Evolutionary conservation across 2,888 invertebrate species (phyloP), one percentile per base, ranked within the genome.

Genomic region (Leucania comma): DNA sequence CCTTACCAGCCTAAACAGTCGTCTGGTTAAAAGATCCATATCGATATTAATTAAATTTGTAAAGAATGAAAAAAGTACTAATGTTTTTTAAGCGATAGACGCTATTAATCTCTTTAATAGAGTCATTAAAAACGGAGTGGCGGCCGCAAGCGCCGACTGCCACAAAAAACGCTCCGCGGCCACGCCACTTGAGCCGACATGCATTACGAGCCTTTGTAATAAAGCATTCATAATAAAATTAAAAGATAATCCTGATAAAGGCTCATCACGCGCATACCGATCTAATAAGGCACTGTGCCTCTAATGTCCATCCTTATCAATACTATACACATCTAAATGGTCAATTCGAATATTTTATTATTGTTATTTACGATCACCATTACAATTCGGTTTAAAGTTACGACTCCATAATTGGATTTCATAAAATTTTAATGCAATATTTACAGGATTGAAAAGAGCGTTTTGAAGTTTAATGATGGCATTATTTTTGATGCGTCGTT

Each of bases 61-160:
- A 89, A 80, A 85, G 88, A 90, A 92, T 87, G 87, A 90, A 93
- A 92, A 93, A 93, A 90, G 84, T 80, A 79, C 85, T 87, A 88
- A 90, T 92, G 90, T 91, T 93, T 93, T 93, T 92, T 89, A 91
- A 90, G 86, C 89, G 91, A 92, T 93, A 92, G 90, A 89, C 87
- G 86, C 92, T 90, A 95, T 95, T 94, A 95, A 95, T 95, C 95
- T 93, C 88, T 92, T 94, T 94, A 95, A 96, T 96, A 94, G 94
- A 96, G 95, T 91, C 94, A 95, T 96, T 95, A 95, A 94, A 92
- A 92, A 86, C 88, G 85, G 88, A 91, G 92, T 89, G 92, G 90
- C 89, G 81, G 91, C 92, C 91, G 89, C 91, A 86, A 91, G 91
- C 90, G 90, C 80, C 85, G 78, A 75, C 80, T 69, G 77, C 71